Evolutionary conservation across 2,797 vertebrate species (phyloP), one percentile per base, ranked within the genome.

Genomic region (Limnodromus scolopaceus): DNA sequence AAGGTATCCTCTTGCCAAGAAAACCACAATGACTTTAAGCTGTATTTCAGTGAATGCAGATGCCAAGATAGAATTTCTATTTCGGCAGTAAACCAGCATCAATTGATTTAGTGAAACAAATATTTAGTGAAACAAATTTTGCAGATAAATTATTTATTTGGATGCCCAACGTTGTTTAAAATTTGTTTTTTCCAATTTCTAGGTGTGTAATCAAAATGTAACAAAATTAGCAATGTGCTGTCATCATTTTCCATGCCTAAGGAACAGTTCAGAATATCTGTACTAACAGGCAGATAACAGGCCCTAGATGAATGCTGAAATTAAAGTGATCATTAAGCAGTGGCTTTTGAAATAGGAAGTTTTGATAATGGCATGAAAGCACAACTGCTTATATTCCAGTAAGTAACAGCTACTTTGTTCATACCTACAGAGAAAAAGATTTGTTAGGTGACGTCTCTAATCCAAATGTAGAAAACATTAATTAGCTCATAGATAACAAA

Each of bases 381-480:
- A 68, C 61, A 92, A 92, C 74, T 96, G 77, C 75, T 95, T 96
- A 82, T 71, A 93, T 61, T 91, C 68, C 87, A 36, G 39, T 27
- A 89, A 91, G 82, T 70, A 92, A n/a, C 32, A 72, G 65, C 49
- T 92, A 88, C 90, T 97, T 96, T 92, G 5, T 28, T 89, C 82
- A 76, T 17, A 76, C n/a, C 28, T 95, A 75, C 20, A 84, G 89
- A 91, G 72, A 51, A 84, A 70, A 32, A 43, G 1, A 71, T 76
- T 84, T 94, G 19, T 71, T 74, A 57, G 58, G 70, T 57, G n/a
- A 91, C 23, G 11, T 76, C 72, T 80, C 71, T 82, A 93, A 91
- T 51, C 68, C 72, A 87, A 94, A 96, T 84, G 86, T 22, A 71
- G 80, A 91, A 96, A 92, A 95, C 36, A 38, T 3, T 68, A 60